Conservation (phyloP, 2,797 vertebrate genomes). For the Tolypeutes matacus region DNA sequence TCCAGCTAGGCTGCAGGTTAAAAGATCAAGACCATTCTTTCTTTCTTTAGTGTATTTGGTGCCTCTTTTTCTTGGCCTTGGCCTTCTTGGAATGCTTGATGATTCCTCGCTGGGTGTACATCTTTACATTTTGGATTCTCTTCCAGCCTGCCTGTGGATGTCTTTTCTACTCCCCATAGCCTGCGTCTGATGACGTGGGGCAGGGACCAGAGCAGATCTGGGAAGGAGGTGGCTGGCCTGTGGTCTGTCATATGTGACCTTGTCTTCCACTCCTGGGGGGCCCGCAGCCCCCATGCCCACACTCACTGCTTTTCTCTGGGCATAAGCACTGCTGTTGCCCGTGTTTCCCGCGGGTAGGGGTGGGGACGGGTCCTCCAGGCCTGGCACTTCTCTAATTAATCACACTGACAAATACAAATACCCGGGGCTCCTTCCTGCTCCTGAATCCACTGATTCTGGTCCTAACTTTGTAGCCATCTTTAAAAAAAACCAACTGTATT, state of each 20-base stretch:
- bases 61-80: background rate
- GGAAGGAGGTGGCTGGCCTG: background rate
- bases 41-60: background rate
- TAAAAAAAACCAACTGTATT: too few species aligned
- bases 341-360: background rate
- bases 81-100: background rate
- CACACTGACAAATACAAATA: background rate
- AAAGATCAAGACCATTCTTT: background rate
- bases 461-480: background rate
- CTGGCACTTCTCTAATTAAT: background rate
- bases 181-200: background rate
- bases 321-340: background rate
- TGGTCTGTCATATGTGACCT: background rate
- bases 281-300: too few species aligned
- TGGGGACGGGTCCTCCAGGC: background rate
- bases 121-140: background rate
- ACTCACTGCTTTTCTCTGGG: background rate
- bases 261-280: background rate
- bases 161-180: background rate
- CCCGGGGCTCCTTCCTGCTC: background rate
- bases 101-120: background rate
- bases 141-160: background rate
- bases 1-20: too few species aligned
- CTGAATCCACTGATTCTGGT: background rate
- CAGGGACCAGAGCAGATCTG: background rate